Conservation (phyloP, 1,140 invertebrate species). For the Melanaphis sacchari region DNA sequence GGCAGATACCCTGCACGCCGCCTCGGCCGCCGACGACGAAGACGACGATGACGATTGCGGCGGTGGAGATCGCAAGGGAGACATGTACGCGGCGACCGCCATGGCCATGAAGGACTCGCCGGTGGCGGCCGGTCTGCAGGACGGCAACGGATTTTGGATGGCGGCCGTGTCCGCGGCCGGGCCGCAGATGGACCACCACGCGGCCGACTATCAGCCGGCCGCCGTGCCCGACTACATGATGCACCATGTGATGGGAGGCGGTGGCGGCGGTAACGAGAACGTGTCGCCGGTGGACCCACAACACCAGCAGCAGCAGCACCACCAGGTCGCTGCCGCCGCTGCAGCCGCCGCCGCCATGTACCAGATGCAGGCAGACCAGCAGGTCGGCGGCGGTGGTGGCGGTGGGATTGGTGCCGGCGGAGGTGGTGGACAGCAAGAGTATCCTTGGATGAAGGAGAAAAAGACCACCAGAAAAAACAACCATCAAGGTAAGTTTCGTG, state of each 20-base stretch:
- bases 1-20: conserved; percentile 29
- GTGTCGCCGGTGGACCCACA: conserved; percentile 67
- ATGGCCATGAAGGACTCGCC: conserved; percentile 52
- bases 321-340: conserved; percentile 36
- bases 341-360: conserved; percentile 51
- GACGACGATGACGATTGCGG: conserved; percentile 52
- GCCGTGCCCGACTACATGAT: conserved; percentile 90
- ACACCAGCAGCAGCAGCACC: conserved; percentile 55
- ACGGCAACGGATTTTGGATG: conserved; percentile 67
- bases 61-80: conserved; percentile 51
- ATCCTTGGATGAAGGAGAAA: conserved; percentile 98
- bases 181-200: conserved; percentile 64
- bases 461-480: conserved; percentile 89
- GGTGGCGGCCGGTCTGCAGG: conserved; percentile 41
- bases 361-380: conserved; percentile 56
- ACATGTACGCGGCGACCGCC: conserved; percentile 42
- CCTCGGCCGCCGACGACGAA: conserved; percentile 41
- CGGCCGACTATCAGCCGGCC: conserved; percentile 74
- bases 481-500: conserved; percentile 77
- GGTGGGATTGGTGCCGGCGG: conserved; percentile 65
- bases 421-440: conserved; percentile 79
- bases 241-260: conserved; percentile 68
- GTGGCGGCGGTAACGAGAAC: conserved; percentile 68
- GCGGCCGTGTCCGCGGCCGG: conserved; percentile 67
- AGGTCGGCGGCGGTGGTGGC: conserved; percentile 59